phyloP scores from a whole-genome alignment of 2,113 vertebrate genomes.

The Terrapene triunguis region DNA sequence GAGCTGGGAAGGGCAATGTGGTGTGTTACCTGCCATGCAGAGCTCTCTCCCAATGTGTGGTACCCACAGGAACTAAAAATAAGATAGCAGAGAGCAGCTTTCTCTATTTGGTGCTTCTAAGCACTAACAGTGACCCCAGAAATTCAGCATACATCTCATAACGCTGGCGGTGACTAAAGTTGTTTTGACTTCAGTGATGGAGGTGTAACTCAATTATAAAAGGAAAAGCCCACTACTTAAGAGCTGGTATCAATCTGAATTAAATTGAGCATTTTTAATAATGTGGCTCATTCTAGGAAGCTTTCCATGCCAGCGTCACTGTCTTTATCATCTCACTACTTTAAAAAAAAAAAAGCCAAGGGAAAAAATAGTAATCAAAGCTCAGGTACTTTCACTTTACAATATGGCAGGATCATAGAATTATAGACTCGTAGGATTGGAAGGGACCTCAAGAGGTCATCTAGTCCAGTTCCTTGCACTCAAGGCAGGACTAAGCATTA shows the following conservation, averaged over 20 bases:
- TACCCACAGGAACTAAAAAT: fast-evolving
- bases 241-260: conserved; percentile 56
- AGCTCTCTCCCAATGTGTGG: background rate
- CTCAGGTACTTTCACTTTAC: fast-evolving
- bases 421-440: too few species aligned
- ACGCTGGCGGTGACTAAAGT: background rate
- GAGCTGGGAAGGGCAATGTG: background rate
- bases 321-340: background rate
- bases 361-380: background rate
- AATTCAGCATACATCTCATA: background rate
- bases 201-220: background rate
- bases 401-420: background rate
- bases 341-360: background rate
- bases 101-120: background rate
- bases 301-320: background rate
- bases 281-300: background rate
- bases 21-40: background rate
- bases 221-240: background rate
- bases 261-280: conserved; percentile 32
- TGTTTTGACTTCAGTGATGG: background rate
- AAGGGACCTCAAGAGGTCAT: too few species aligned
- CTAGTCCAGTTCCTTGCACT: too few species aligned
- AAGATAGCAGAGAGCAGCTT: background rate
- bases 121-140: background rate
- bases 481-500: too few species aligned